Conservation (phyloP, 2,797 vertebrate genomes). For the Atherinosoma microstoma region DNA sequence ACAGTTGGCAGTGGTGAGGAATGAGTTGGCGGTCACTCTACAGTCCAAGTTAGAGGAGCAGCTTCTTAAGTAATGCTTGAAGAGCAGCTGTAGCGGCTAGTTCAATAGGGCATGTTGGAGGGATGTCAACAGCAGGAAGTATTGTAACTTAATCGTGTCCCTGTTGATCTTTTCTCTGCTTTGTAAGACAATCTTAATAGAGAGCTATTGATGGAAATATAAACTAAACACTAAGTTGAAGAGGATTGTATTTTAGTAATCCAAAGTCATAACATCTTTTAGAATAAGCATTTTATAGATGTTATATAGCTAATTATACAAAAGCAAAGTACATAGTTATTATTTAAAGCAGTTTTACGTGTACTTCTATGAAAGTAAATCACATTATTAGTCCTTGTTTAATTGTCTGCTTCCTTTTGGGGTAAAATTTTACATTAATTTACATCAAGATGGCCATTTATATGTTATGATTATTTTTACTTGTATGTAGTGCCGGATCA, state of each 20-base stretch:
- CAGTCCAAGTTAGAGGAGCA: slow-evolving; percentile 26
- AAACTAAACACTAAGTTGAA: background rate
- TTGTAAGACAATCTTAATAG: background rate
- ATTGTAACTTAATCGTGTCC: slow-evolving; percentile 29
- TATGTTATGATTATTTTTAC: too few relatives aligned
- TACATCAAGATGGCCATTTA: too few relatives aligned
- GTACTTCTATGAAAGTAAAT: background rate
- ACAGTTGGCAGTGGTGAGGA: slow-evolving; percentile 26
- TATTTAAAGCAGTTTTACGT: background rate
- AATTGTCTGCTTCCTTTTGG: background rate
- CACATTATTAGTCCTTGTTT: background rate
- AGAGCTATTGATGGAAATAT: background rate
- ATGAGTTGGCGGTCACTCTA: slow-evolving; percentile 38
- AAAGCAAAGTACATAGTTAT: background rate
- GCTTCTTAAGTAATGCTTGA: slow-evolving; percentile 41
- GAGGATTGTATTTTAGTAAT: background rate
- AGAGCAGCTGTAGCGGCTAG: slow-evolving; percentile 54
- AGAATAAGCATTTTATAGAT: background rate
- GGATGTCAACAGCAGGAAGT: slow-evolving; percentile 27
- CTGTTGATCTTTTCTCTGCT: slow-evolving; percentile 1
- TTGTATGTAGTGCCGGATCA: background rate
- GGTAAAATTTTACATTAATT: background rate
- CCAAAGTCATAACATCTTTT: background rate
- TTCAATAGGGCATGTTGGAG: slow-evolving; percentile 37
- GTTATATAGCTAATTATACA: background rate